These are phyloP conservation scores for Ptychobarbus kaznakovi DNA, from an alignment of 2,797 vertebrate species.

Conservation along the genomic window DNA sequence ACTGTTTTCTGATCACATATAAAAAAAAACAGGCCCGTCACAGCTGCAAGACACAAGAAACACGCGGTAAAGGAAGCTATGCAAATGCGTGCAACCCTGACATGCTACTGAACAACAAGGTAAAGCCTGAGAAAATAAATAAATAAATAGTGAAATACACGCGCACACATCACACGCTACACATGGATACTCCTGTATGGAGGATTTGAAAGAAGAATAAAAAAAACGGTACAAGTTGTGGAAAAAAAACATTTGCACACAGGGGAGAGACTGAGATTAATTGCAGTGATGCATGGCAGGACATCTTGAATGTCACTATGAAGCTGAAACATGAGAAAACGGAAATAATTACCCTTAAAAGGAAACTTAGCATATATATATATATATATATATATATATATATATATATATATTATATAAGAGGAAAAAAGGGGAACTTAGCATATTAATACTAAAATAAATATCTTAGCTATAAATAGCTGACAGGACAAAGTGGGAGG, in stretches of 20 bases:
- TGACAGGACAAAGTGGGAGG: conserved; percentile 72
- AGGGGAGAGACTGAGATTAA: conserved; percentile 64
- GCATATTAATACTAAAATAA: background rate
- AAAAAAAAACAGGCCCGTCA: conserved; percentile 61
- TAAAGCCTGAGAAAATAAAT: conserved; percentile 45
- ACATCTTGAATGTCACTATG: conserved; percentile 51
- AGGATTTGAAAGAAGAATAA: conserved; percentile 63
- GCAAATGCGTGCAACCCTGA: conserved; percentile 69
- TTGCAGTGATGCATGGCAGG: conserved; percentile 56
- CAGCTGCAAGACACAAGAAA: conserved; percentile 67
- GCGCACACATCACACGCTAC: conserved; percentile 45
- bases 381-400: conserved; percentile 65
- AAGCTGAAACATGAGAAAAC: conserved; percentile 28
- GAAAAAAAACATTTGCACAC: conserved; percentile 16
- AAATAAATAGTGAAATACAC: conserved; percentile 54
- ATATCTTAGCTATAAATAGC: conserved; percentile 77
- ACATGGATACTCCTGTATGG: conserved; percentile 42
- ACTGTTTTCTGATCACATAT: conserved; percentile 77
- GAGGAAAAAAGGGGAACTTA: conserved; percentile 5
- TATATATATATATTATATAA: conserved; percentile 62
- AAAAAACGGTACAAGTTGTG: conserved; percentile 58
- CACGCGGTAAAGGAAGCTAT: conserved; percentile 66
- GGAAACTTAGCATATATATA: conserved; percentile 60
- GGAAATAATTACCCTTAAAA: conserved; percentile 49
- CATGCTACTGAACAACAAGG: conserved; percentile 57